Base-by-base conservation (phyloP, 2,113 vertebrate genomes). In the Scolopax mira region DNA sequence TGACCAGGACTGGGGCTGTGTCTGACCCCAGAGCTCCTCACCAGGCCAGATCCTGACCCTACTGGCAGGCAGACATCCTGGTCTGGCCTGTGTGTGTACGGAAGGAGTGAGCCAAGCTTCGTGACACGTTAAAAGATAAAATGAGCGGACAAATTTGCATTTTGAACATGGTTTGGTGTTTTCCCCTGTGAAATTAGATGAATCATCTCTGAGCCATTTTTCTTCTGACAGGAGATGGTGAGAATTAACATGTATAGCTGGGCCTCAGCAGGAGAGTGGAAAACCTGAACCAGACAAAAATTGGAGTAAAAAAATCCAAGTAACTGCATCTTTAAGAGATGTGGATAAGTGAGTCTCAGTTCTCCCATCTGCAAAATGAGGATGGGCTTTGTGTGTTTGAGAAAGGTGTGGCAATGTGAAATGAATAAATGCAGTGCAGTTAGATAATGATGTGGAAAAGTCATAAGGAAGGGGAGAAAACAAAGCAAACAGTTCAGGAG, bases 201-300 rank as follows among this genome's bases (percentile, higher is more conserved):
- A 74, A 67, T 79, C 35, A 88, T 37, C 60, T 74, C 85, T 49
- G 46, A 87, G 71, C 5, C 1, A 5, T 37, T 82, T 93, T 90
- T 85, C 35, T 82, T 8, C n/a, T 27, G 13, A 13, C 15, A 72
- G 57, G n/a, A 95, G 82, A 54, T 49, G 9, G 7, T 73, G 46
- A 80, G 11, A 74, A 28, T 60, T 79, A 67, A 75, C 25, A 64
- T 0, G 3, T 51, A n/a, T 10, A 54, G 49, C 44, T 74, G 46
- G 14, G 60, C 49, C 54, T 80, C 58, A 41, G 44, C 7, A 62
- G 69, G 37, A 72, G 12, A 7, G 18, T 52, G 37, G 65, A 81
- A 96, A 90, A 75, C 18, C 11, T 51, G 66, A 90, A 70, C 21
- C 25, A 67, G 44, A 42, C 23, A 51, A 71, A 93, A 85, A 62